Percentiles rank a stretch among this genome's conserved stretches.
phyloP scores from a whole-genome alignment of 1,140 invertebrate genomes.

The Colletes latitarsis region DNA sequence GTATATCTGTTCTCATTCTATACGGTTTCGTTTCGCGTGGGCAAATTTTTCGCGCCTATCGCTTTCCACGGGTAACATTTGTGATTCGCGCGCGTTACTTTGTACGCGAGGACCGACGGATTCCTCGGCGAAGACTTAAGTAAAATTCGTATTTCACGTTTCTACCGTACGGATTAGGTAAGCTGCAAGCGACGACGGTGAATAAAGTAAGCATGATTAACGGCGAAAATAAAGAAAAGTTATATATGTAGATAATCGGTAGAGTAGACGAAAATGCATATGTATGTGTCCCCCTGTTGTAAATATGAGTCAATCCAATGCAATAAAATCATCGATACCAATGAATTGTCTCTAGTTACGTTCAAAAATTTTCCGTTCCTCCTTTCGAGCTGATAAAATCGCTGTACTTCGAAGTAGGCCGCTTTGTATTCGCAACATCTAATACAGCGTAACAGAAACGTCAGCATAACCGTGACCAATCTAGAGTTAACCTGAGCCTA shows the following conservation, averaged over 20 bases:
- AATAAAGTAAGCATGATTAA: constrained; percentile 59
- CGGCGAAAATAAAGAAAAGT: constrained; percentile 58
- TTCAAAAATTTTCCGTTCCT: background rate
- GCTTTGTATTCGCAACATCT: too few species aligned
- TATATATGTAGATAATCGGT: constrained; percentile 77
- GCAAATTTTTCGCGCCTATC: too few species aligned
- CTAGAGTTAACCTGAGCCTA: background rate
- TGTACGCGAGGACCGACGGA: background rate
- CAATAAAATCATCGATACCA: constrained; percentile 78
- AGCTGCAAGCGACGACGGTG: constrained; percentile 45
- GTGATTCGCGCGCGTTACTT: background rate
- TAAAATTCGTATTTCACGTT: constrained; percentile 30
- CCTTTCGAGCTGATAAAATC: too few species aligned
- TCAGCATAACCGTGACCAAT: background rate
- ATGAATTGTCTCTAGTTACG: constrained; percentile 5
- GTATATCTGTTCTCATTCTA: constrained; percentile 7
- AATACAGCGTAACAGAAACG: too few species aligned
- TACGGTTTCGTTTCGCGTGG: too few species aligned
- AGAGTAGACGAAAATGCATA: constrained; percentile 78
- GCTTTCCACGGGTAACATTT: background rate
- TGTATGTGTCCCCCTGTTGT: constrained; percentile 77
- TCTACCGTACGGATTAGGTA: constrained; percentile 56
- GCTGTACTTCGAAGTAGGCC: too few species aligned
- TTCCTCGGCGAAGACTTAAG: background rate
- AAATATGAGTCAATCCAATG: constrained; percentile 78